Evolutionary conservation across 2,797 vertebrate species (phyloP), one percentile per base, ranked within the genome.

Genomic region (Harpagifer antarcticus): DNA sequence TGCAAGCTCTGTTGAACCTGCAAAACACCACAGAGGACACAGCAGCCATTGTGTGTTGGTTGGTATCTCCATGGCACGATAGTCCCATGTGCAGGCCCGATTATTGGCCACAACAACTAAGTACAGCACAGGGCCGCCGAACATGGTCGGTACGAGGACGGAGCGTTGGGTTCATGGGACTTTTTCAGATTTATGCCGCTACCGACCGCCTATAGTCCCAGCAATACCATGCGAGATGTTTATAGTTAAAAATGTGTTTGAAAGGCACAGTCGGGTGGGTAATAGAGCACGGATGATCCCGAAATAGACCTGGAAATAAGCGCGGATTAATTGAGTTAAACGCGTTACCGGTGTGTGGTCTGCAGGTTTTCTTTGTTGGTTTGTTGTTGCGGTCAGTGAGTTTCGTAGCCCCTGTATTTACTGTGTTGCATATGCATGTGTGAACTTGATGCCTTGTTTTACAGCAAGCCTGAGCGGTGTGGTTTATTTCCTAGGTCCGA

Each of bases 241-340:
- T 77, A 27, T 59, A 27, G 62, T 73, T 64, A 66, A 74, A 77
- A 72, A 82, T 71, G 17, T 55, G 68, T 74, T 72, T 79, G 83
- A 73, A 72, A 27, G 68, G 47, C 81, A 64, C 68, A 23, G n/a
- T 61, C 58, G 43, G 62, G 70, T 17, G 49, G 68, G 59, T 68
- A 70, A 81, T 49, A 67, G 71, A 60, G 81, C 74, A 58, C 77
- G 19, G 43, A 58, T 2, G 73, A 67, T 83, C 84, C 88, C 1
- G 71, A 86, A 90, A 91, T 91, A 90, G 91, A 89, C 19, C 70
- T 74, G 74, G 64, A 81, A 88, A 86, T 86, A 84, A 82, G 79
- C 83, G 76, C 87, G 79, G 90, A 90, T 93, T 93, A 89, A 89
- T 88, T 77, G 74, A 56, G 83, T 83, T 85, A 72, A 75, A 87